Evolutionary conservation across 2,797 vertebrate species (phyloP), one percentile per base, ranked within the genome.

Genomic region (Monodelphis domestica): DNA sequence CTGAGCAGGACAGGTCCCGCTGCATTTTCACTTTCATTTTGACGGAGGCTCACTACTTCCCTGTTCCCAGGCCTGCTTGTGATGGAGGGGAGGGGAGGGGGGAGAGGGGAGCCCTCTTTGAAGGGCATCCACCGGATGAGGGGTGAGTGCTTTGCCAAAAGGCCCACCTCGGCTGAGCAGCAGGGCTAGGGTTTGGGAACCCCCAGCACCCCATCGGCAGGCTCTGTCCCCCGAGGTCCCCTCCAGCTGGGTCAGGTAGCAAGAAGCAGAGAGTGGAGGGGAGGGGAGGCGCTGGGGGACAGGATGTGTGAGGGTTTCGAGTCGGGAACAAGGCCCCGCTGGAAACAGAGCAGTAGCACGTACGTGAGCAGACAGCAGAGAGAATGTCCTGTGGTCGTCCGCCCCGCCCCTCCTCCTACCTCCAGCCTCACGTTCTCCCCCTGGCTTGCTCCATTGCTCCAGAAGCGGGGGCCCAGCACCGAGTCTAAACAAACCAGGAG

Each of bases 341-440:
- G 92, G 89, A 95, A 90, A 94, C 90, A 90, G 90, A 96, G 96
- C 94, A 91, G 96, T 95, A 26, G 38, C 95, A 92, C 28, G 54
- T 89, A 93, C 91, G 70, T 88, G 12, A 24, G 88, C 17, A 50
- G 70, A 84, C 70, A 45, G 38, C 70, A 84, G 38, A 30, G 70
- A 45, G 9, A 84, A 50, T 50, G 70, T 45, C 38, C 70, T 38
- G 21, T 84, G 70, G 70, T 78, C 21, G 38, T 10, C 59, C 12
- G 29, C 12, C 30, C 12, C 30, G 33, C 63, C 63, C n/a, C 70
- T 24, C n/a, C 70, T 24, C 38, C 70, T 4, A 45, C 38, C 70
- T 84, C 70, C 70, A 84, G 38, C 56, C 95, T 95, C 94, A 97
- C 91, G 50, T 94, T 92, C 84, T 91, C 88, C 54, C 10, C 12